These are phyloP conservation scores for Drosophila nr. perissopoda DNA, from an alignment of 2,888 invertebrate species.

Conservation along the genomic window DNA sequence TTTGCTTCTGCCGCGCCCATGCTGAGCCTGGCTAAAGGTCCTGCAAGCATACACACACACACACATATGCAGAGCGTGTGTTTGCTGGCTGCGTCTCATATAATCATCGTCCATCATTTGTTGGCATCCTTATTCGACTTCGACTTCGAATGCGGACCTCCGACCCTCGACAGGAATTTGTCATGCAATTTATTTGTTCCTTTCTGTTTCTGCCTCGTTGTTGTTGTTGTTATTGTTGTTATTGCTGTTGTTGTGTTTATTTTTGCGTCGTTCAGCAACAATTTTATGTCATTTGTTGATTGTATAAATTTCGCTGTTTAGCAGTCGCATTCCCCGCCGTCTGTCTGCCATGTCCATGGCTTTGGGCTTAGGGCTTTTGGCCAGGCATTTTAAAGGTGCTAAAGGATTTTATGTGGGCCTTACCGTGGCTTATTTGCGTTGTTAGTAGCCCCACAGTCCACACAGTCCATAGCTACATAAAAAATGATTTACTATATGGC, in stretches of 20 bases:
- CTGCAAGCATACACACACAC: slow-evolving; percentile 25
- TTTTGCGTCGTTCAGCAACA: slow-evolving; percentile 57
- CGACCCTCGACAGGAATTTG: slow-evolving; percentile 67
- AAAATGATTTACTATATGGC: slow-evolving; percentile 81
- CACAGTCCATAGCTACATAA: slow-evolving; percentile 69
- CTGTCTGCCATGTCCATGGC: slow-evolving; percentile 26
- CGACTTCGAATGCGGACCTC: slow-evolving; percentile 29
- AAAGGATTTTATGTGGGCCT: slow-evolving; percentile 80
- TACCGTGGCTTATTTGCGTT: slow-evolving; percentile 77
- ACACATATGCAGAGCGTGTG: neutral
- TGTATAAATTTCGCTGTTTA: slow-evolving; percentile 76
- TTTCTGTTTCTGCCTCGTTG: slow-evolving; percentile 3
- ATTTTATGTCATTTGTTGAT: slow-evolving; percentile 79
- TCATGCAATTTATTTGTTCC: slow-evolving; percentile 70
- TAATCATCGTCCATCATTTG: slow-evolving; percentile 77
- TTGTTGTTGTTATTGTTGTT: slow-evolving; percentile 17
- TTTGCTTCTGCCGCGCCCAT: slow-evolving; percentile 13
- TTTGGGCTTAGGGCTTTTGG: slow-evolving; percentile 15
- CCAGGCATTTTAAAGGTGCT: slow-evolving; percentile 76
- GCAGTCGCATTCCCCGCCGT: slow-evolving; percentile 44
- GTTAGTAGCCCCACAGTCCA: slow-evolving; percentile 56
- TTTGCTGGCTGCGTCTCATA: slow-evolving; percentile 42
- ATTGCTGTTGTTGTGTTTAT: slow-evolving; percentile 14
- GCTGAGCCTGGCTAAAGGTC: slow-evolving; percentile 22
- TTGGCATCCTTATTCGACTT: slow-evolving; percentile 47